Base-by-base conservation (phyloP, 2,797 vertebrate genomes). In the Ctenochaetus hawaiiensis region DNA sequence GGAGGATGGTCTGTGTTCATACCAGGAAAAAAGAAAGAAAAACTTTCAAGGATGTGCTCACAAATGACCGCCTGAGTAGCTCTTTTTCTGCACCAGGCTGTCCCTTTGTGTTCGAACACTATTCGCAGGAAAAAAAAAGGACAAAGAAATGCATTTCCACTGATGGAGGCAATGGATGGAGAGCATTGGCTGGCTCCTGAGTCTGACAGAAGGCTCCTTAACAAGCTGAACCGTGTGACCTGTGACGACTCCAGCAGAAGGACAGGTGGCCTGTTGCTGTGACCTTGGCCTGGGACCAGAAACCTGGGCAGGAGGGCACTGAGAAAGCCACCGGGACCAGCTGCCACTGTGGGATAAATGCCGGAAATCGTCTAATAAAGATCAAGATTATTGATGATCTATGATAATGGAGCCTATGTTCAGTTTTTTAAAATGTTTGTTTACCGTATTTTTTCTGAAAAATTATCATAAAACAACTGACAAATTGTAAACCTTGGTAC, bases 131-230 rank as follows among this genome's bases (percentile, higher is more conserved):
- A 18, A 37, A 77, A n/a, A 20, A 23, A 30, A 30, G 2, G 18
- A 14, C 22, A 70, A 70, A 45, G n/a, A 67, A 64, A 62, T 61
- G 64, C 4, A 48, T 67, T 78, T 62, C 20, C 9, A 13, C 37
- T 7, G 48, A 61, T 3, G 3, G 63, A 48, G 53, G 57, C 34
- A 18, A 45, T 37, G 20, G 48, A 49, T 6, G 41, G 34, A 30
- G 37, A 26, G 20, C 4, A 53, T 16, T 45, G 67, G 37, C 52
- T 17, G 47, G 61, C 77, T 71, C 82, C 83, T 79, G 77, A 30
- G 69, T 69, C 39, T 66, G 86, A 90, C 91, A 92, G 88, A 90
- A 80, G 85, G 85, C 79, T 78, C 73, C 78, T 75, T 90, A 88
- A 91, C 86, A 78, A 12, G 43, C 67, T 88, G 80, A 87, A 89